Conservation (phyloP, 1,140 invertebrate species). For the Acromyrmex charruanus region DNA sequence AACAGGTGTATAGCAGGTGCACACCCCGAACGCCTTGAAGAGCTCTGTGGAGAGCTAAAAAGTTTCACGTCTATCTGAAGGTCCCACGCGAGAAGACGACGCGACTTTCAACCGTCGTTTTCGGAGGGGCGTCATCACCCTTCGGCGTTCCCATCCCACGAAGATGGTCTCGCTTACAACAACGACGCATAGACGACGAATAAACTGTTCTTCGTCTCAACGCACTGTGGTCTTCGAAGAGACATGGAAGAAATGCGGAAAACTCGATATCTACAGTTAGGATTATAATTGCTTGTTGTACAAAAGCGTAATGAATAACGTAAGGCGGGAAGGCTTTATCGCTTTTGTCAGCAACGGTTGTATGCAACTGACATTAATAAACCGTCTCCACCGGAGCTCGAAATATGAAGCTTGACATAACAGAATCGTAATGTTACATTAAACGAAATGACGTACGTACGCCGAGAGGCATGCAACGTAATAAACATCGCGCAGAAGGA, state of each 20-base stretch:
- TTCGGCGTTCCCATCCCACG: constrained; percentile 65
- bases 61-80: constrained; percentile 82
- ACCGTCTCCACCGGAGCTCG: background rate
- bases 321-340: background rate
- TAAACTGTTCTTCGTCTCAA: constrained; percentile 5
- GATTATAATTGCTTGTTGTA: background rate
- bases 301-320: background rate
- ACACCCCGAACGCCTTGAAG: constrained; percentile 74
- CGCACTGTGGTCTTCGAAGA: background rate
- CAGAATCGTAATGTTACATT: constrained; percentile 36
- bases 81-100: constrained; percentile 80
- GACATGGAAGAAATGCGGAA: background rate
- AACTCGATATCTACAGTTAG: background rate
- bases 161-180: constrained; percentile 11
- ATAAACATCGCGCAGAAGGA: constrained; percentile 27
- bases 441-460: background rate
- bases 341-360: background rate
- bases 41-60: constrained; percentile 74
- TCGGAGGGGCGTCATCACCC: constrained; percentile 66
- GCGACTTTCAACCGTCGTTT: constrained; percentile 79
- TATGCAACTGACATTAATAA: constrained; percentile 9
- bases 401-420: constrained; percentile 32
- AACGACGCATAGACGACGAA: background rate
- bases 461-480: background rate
- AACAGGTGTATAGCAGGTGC: constrained; percentile 84